Percentiles rank a stretch among this genome's conserved stretches.
phyloP scores from a whole-genome alignment of 2,888 invertebrate genomes.

The Ennomos fuscantarius region DNA sequence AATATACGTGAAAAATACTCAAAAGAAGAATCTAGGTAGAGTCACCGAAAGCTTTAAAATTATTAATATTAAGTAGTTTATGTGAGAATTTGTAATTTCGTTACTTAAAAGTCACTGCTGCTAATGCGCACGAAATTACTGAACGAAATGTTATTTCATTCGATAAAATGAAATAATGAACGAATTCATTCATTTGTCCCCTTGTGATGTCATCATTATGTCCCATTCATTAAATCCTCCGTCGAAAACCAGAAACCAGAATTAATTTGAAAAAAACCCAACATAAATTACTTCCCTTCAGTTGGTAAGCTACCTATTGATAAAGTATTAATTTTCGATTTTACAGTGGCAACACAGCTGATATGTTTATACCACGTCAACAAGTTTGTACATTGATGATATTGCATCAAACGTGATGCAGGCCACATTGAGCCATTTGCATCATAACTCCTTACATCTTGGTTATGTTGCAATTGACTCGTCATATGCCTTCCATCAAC shows the following conservation, averaged over 20 bases:
- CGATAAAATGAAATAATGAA: conserved; percentile 17
- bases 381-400: conserved; percentile 17
- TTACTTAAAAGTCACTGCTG: conserved; percentile 4
- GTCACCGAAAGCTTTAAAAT: too few species aligned
- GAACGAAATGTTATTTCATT: conserved; percentile 9
- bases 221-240: conserved; percentile 12
- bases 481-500: conserved; percentile 42
- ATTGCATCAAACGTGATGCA: conserved; percentile 36
- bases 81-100: too few species aligned
- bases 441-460: conserved; percentile 24
- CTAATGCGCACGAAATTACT: conserved; percentile 7
- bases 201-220: conserved; percentile 11
- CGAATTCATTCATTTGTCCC: conserved; percentile 3
- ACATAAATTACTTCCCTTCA: too few species aligned
- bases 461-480: conserved; percentile 26
- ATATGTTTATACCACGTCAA: conserved; percentile 16
- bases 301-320: neutral
- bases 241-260: neutral
- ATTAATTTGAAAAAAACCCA: conserved; percentile 2
- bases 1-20: too few species aligned
- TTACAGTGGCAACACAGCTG: conserved; percentile 1
- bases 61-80: too few species aligned
- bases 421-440: conserved; percentile 25
- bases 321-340: neutral
- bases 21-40: too few species aligned